These are phyloP conservation scores for Heliconius hermathena DNA, from an alignment of 1,140 invertebrate genomes.

Conservation along the genomic window DNA sequence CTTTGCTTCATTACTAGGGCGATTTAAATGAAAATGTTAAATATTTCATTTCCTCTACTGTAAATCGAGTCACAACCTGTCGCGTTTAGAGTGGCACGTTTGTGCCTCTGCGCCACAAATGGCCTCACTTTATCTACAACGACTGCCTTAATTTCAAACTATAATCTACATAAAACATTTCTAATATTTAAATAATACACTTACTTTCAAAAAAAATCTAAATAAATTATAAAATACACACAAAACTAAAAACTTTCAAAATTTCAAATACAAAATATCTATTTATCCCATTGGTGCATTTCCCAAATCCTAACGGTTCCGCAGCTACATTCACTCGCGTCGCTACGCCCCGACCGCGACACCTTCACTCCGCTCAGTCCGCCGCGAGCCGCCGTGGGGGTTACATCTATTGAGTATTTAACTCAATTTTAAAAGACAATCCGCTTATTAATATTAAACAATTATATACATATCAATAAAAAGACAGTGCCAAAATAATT, in stretches of 20 bases:
- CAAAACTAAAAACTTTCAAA: conserved; percentile 50
- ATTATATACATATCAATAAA: conserved; percentile 32
- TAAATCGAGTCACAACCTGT: too few species aligned
- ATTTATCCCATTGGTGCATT: conserved; percentile 57
- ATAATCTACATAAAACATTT: too few species aligned
- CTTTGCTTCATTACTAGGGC: too few species aligned
- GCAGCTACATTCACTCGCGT: conserved; percentile 65
- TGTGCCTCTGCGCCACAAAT: too few species aligned
- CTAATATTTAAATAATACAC: too few species aligned
- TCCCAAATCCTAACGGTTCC: conserved; percentile 50
- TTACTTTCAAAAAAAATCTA: too few species aligned
- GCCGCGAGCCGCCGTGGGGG: conserved; percentile 66
- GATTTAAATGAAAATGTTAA: too few species aligned
- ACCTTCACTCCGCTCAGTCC: conserved; percentile 70
- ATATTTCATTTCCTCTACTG: too few species aligned
- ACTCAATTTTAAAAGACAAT: conserved; percentile 43
- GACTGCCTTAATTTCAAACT: too few species aligned
- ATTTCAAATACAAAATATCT: conserved; percentile 65
- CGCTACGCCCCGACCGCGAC: conserved; percentile 54
- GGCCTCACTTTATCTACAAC: too few species aligned
- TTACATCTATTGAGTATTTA: conserved; percentile 41
- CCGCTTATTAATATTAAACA: conserved; percentile 33
- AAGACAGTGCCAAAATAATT: conserved; percentile 59
- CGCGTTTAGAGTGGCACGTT: too few species aligned
- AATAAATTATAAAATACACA: too few species aligned